Evolutionary conservation across 2,113 vertebrate genomes (phyloP).

Genomic region (Platichthys stellatus): DNA sequence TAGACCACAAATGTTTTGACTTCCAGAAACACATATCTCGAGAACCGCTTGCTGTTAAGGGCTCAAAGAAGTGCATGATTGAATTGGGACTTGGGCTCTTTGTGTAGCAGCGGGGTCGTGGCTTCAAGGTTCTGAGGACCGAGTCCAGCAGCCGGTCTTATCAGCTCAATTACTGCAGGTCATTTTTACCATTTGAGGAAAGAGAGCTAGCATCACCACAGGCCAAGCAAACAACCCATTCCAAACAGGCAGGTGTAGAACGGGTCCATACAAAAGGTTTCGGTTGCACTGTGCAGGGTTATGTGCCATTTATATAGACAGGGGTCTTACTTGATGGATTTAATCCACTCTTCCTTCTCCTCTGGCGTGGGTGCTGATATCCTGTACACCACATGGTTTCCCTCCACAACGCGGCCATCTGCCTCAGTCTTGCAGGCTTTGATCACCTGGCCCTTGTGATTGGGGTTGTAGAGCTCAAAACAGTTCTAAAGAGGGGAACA

Average conservation of each 20-base stretch:
- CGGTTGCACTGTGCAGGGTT: background rate
- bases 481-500: constrained; percentile 86
- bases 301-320: background rate
- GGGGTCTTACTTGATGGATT: constrained; percentile 94
- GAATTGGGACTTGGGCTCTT: too few relatives aligned
- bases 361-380: constrained; percentile 97
- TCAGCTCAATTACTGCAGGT: too few relatives aligned
- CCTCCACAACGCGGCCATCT: constrained; percentile 96
- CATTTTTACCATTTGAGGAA: too few relatives aligned
- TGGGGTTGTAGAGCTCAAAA: constrained; percentile 97
- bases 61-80: background rate
- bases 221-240: too few relatives aligned
- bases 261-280: background rate
- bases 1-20: background rate
- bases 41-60: too few relatives aligned
- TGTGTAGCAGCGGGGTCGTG: too few relatives aligned
- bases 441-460: constrained; percentile 98
- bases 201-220: too few relatives aligned
- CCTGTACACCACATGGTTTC: constrained; percentile 97
- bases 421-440: constrained; percentile 99
- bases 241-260: background rate
- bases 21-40: too few relatives aligned
- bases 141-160: background rate
- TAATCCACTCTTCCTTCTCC: constrained; percentile 99
- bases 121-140: too few relatives aligned